Conservation (phyloP, 2,888 invertebrate genomes). For the Drosophila neotestacea region DNA sequence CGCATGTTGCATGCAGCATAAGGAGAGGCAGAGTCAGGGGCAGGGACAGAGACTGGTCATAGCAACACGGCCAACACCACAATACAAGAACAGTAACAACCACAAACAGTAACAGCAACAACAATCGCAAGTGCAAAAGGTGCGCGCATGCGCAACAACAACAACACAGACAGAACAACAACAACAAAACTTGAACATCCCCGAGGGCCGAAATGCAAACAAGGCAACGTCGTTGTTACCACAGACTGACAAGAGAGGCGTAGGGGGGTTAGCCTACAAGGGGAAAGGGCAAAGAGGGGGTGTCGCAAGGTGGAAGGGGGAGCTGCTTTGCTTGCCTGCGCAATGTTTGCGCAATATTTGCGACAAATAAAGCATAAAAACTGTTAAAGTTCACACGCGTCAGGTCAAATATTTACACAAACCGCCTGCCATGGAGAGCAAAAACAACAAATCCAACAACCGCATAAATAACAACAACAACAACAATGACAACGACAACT, state of each 20-base stretch:
- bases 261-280: not conserved
- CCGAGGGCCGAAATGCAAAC: constrained; percentile 52
- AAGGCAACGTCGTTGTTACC: constrained; percentile 51
- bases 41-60: not conserved
- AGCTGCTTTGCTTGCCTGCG: constrained; percentile 32
- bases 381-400: constrained; percentile 81
- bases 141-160: constrained; percentile 70
- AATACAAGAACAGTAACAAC: constrained; percentile 41
- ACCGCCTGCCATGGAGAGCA: constrained; percentile 53
- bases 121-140: constrained; percentile 68
- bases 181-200: constrained; percentile 40
- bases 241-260: constrained; percentile 7
- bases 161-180: constrained; percentile 24
- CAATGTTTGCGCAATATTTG: constrained; percentile 79
- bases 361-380: constrained; percentile 81
- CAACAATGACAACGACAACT: constrained; percentile 1
- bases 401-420: constrained; percentile 80
- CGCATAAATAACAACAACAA: constrained; percentile 7
- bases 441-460: constrained; percentile 34
- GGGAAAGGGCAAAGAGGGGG: not conserved
- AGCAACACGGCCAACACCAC: constrained; percentile 37
- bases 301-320: not conserved
- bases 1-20: constrained; percentile 58
- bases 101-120: constrained; percentile 28
- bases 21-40: not conserved